Conservation (phyloP, 1,140 invertebrate species). For the Bicyclus anynana region DNA sequence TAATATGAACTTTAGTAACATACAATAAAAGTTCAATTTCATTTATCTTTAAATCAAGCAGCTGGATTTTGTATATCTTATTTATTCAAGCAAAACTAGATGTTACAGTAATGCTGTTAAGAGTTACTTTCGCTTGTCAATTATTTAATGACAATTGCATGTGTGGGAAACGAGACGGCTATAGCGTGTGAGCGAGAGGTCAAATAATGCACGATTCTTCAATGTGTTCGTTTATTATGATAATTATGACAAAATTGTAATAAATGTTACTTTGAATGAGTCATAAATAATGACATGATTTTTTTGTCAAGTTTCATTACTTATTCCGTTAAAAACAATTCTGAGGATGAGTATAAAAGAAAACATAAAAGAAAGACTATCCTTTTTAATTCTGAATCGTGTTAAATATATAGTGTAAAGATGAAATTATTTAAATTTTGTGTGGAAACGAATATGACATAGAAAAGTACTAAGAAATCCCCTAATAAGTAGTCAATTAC, state of each 20-base stretch:
- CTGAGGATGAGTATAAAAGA: no score
- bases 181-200: constrained; percentile 39
- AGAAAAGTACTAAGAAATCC: no score
- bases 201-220: constrained; percentile 47
- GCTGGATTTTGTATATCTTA: constrained; percentile 46
- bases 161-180: constrained; percentile 29
- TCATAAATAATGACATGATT: no score
- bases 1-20: constrained; percentile 29
- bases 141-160: constrained; percentile 58
- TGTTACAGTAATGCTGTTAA: constrained; percentile 41
- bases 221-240: constrained; percentile 61
- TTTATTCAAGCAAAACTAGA: constrained; percentile 43
- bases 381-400: no score
- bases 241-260: constrained; percentile 55
- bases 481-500: no score
- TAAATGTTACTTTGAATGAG: no score
- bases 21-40: constrained; percentile 30
- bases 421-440: no score
- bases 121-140: constrained; percentile 49
- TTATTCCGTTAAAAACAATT: no score
- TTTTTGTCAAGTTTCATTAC: no score
- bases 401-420: no score
- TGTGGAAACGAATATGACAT: no score
- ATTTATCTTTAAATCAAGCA: constrained; percentile 26
- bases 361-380: no score